These are phyloP conservation scores for Myotis brandtii DNA, from an alignment of 2,113 vertebrate genomes.

Conservation along the genomic window DNA sequence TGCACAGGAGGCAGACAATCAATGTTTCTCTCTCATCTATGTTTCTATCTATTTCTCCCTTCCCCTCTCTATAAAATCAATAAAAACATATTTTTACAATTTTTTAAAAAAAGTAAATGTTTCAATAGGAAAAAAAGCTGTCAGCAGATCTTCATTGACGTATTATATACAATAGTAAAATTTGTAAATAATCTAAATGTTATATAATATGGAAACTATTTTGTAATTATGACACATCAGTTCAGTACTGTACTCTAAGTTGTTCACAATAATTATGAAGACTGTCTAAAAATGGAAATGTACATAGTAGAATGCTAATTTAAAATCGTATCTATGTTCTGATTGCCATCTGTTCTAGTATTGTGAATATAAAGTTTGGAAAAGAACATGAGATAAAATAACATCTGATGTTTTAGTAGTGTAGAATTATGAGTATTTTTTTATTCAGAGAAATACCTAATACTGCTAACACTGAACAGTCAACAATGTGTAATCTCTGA, in stretches of 20 bases:
- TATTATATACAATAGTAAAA: conserved; percentile 43
- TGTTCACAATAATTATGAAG: conserved; percentile 62
- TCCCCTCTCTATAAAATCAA: no score
- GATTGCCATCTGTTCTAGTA: conserved; percentile 56
- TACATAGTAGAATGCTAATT: conserved; percentile 2
- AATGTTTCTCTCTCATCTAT: no score
- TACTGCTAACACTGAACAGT: conserved; percentile 21
- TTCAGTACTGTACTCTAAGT: conserved; percentile 42
- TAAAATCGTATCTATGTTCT: conserved; percentile 63
- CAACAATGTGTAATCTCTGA: conserved; percentile 16
- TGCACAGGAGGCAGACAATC: no score
- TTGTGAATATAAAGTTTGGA: conserved; percentile 24
- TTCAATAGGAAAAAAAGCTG: neutral
- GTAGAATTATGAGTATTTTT: neutral
- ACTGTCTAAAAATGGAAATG: conserved; percentile 28
- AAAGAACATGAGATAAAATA: conserved; percentile 58
- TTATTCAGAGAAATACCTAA: conserved; percentile 49
- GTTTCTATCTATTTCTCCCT: no score
- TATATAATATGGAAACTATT: conserved; percentile 32
- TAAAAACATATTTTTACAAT: no score
- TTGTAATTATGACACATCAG: conserved; percentile 4
- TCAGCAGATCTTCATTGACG: conserved; percentile 11
- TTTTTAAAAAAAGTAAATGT: conserved; percentile 12
- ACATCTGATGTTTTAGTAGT: conserved; percentile 3
- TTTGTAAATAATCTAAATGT: conserved; percentile 25